A percentile compares a stretch with the other conserved stretches of the same genome.
Evolutionary conservation across 2,113 vertebrate species (phyloP).

Genomic region (zebrafish (Danio rerio)): DNA sequence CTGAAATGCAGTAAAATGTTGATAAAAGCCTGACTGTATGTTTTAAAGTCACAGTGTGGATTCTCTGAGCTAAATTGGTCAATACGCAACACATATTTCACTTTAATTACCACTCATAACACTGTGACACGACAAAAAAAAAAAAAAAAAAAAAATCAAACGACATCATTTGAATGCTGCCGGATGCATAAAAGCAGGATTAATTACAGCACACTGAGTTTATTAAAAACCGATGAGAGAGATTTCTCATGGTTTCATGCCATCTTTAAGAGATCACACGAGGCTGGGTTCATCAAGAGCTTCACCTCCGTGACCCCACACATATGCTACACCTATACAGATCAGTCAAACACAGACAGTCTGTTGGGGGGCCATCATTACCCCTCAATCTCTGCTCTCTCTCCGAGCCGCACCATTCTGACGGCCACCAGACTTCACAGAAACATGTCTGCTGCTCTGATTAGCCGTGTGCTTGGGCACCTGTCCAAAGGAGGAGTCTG

Average conservation of each 20-base stretch:
- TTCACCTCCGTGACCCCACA: background rate
- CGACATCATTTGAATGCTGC: background rate
- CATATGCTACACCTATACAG: constrained; percentile 47
- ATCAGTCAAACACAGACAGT: constrained; percentile 19
- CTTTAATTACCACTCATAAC: background rate
- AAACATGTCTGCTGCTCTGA: constrained; percentile 58
- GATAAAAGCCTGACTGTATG: no score
- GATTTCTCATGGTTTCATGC: background rate
- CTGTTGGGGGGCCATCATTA: constrained; percentile 17
- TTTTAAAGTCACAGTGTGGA: background rate
- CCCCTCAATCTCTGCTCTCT: constrained; percentile 33
- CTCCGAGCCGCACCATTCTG: constrained; percentile 49
- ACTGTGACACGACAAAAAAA: background rate
- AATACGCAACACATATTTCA: background rate
- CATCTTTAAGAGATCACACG: constrained; percentile 28
- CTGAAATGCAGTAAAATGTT: no score
- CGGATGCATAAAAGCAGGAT: background rate
- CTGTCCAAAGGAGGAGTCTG: constrained; percentile 55
- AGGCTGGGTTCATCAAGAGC: constrained; percentile 31
- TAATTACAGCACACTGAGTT: constrained; percentile 1
- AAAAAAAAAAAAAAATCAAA: background rate
- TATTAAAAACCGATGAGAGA: constrained; percentile 24
- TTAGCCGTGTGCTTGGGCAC: constrained; percentile 56
- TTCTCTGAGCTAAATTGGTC: background rate
- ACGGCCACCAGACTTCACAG: constrained; percentile 54